Percentiles rank a stretch among this genome's conserved stretches.
phyloP scores from a whole-genome alignment of 2,888 invertebrate genomes.

The Pyrgus malvae region DNA sequence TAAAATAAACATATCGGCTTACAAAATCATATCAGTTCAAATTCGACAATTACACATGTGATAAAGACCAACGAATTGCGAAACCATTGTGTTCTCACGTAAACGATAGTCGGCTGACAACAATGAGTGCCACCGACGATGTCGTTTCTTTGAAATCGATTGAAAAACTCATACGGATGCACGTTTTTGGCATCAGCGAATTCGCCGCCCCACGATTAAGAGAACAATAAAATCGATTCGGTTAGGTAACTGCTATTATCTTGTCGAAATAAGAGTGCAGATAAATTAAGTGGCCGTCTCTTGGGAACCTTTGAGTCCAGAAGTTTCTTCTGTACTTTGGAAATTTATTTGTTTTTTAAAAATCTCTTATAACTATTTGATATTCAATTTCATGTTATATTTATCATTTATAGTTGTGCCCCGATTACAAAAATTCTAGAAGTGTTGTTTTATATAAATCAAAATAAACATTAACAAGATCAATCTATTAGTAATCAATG shows the following conservation, averaged over 20 bases:
- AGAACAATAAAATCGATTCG: slow-evolving; percentile 42
- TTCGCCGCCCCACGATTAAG: slow-evolving; percentile 63
- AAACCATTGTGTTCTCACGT: slow-evolving; percentile 79
- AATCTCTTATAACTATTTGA: too few relatives aligned
- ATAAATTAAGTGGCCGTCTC: slow-evolving; percentile 14
- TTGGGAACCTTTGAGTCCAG: not conserved
- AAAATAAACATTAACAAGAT: too few relatives aligned
- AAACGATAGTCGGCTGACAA: slow-evolving; percentile 70
- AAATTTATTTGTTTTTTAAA: too few relatives aligned
- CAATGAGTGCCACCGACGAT: slow-evolving; percentile 78
- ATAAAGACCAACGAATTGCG: slow-evolving; percentile 59
- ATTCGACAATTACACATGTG: slow-evolving; percentile 49
- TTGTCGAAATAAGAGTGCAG: slow-evolving; percentile 34
- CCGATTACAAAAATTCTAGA: too few relatives aligned
- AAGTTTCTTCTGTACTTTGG: not conserved
- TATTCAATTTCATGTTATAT: too few relatives aligned
- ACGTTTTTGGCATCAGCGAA: slow-evolving; percentile 79
- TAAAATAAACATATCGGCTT: slow-evolving; percentile 8
- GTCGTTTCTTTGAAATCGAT: slow-evolving; percentile 75
- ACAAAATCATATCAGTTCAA: slow-evolving; percentile 49
- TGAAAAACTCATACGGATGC: slow-evolving; percentile 78
- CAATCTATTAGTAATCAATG: too few relatives aligned
- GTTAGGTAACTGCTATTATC: slow-evolving; percentile 39
- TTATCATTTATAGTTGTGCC: too few relatives aligned
- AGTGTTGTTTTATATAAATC: too few relatives aligned